Conservation (phyloP, 2,888 invertebrate genomes). For the Megalurothrips usitatus region DNA sequence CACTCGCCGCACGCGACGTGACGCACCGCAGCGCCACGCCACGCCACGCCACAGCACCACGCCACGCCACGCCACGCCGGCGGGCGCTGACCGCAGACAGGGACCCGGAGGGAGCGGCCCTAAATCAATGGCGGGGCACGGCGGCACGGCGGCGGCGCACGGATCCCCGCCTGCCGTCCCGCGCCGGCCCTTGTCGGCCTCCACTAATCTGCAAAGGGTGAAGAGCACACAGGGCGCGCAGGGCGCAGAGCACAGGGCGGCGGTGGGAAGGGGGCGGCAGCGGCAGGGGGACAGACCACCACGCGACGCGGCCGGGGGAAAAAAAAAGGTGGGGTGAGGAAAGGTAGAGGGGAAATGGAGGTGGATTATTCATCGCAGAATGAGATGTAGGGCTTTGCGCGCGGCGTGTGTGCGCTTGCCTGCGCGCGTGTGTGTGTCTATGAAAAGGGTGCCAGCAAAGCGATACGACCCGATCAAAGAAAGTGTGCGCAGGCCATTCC, state of each 20-base stretch:
- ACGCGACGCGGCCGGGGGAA: neutral
- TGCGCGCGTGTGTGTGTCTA: no score
- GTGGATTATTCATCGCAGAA: no score
- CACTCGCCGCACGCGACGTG: neutral
- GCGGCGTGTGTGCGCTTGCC: no score
- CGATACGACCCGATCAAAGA: no score
- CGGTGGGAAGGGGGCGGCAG: no score
- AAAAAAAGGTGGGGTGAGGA: neutral
- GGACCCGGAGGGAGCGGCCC: neutral
- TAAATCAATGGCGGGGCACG: neutral
- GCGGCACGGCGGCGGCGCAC: neutral
- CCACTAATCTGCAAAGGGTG: no score
- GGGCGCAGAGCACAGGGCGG: neutral
- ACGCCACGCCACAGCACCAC: neutral
- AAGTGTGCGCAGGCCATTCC: no score
- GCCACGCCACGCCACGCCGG: neutral
- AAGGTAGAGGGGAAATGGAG: neutral
- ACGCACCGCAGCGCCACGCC: no score
- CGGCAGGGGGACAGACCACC: no score
- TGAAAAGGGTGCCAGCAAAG: no score
- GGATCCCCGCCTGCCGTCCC: neutral
- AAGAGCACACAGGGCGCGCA: neutral
- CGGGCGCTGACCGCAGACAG: neutral
- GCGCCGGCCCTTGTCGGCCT: no score
- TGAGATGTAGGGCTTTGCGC: no score